A percentile compares a stretch with the other conserved stretches of the same genome.
These are phyloP conservation scores for Cydia amplana DNA, from an alignment of 1,140 invertebrate genomes.

Conservation along the genomic window DNA sequence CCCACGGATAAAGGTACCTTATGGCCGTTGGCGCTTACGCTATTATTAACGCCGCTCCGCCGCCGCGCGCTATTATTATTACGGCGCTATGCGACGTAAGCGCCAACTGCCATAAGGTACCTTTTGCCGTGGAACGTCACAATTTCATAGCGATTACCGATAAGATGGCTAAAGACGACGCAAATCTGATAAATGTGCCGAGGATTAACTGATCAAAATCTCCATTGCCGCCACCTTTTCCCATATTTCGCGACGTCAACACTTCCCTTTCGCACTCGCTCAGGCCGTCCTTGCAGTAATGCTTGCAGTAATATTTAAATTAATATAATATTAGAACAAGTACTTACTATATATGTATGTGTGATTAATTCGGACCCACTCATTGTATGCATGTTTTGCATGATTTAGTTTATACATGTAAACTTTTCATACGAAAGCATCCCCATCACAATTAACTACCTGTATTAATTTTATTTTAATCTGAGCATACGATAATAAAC, in stretches of 20 bases:
- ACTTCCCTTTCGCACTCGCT: conserved; percentile 14
- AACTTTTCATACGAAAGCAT: no score
- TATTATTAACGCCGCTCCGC: no score
- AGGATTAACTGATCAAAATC: conserved; percentile 47
- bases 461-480: conserved; percentile 37
- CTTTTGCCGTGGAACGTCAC: no score
- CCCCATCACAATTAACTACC: conserved; percentile 40
- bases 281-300: background rate
- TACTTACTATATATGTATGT: no score
- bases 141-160: conserved; percentile 29
- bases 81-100: no score
- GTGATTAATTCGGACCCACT: no score
- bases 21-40: no score
- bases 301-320: background rate
- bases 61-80: no score
- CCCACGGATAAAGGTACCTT: no score
- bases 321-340: background rate
- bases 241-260: conserved; percentile 31
- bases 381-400: background rate
- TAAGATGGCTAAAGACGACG: conserved; percentile 26
- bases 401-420: background rate
- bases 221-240: conserved; percentile 42
- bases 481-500: background rate
- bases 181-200: conserved; percentile 40
- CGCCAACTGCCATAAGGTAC: no score